Evolutionary conservation across 2,888 invertebrate genomes (phyloP).

Genomic region (Noctua fimbriata): DNA sequence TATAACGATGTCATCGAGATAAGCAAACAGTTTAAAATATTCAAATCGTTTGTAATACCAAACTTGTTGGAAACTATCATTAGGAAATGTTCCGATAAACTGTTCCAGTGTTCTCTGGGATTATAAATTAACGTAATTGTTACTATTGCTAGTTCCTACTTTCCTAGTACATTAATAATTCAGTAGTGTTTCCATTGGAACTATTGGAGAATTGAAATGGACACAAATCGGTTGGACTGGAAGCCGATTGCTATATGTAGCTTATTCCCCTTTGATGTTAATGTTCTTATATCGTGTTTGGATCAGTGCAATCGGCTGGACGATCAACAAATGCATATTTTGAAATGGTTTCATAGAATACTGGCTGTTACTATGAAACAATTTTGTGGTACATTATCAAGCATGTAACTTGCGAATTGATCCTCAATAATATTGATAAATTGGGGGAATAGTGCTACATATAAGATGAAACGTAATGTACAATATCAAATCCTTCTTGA

Average conservation of each 20-base stretch:
- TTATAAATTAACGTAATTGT: constrained; percentile 42
- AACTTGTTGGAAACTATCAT: constrained; percentile 42
- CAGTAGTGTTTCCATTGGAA: constrained; percentile 37
- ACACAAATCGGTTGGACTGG: constrained; percentile 49
- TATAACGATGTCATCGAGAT: constrained; percentile 7
- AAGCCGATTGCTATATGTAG: constrained; percentile 27
- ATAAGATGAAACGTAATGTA: background rate
- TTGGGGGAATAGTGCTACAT: background rate
- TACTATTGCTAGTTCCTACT: constrained; percentile 18
- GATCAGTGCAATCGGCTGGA: constrained; percentile 61
- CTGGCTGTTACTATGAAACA: constrained; percentile 14
- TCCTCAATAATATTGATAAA: background rate
- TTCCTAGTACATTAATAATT: constrained; percentile 55
- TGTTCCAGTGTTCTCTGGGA: constrained; percentile 27
- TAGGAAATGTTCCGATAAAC: constrained; percentile 44
- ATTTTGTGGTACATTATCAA: background rate
- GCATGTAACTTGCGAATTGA: background rate
- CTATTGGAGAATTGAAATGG: constrained; percentile 51
- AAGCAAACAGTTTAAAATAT: constrained; percentile 26
- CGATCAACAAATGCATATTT: constrained; percentile 52
- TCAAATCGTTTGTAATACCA: constrained; percentile 20
- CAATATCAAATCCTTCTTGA: background rate
- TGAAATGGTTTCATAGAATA: constrained; percentile 48
- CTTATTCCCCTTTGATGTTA: constrained; percentile 65
- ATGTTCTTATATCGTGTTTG: constrained; percentile 41